A percentile compares a stretch with the other conserved stretches of the same genome.
These are phyloP conservation scores for Halichondria panicea DNA, from an alignment of 37 sponge, comb jelly and placozoan species.

Conservation along the genomic window DNA sequence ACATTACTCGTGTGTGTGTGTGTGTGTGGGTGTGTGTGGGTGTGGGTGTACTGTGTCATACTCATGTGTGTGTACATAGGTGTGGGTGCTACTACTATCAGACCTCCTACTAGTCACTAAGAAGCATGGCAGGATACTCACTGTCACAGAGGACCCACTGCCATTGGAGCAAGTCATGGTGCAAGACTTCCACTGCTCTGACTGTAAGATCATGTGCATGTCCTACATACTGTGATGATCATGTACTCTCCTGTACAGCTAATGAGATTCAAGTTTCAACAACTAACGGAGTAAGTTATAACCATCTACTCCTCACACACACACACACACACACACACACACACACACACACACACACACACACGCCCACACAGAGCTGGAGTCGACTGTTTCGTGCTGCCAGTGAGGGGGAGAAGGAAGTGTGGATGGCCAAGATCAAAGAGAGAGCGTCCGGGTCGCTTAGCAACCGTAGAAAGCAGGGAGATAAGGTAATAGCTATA, in stretches of 20 bases:
- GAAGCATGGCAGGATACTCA: constrained; percentile 31
- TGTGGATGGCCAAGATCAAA: constrained; percentile 40
- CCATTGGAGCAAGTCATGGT: constrained; percentile 38
- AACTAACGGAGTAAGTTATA: constrained; percentile 20
- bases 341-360: constrained; percentile 5
- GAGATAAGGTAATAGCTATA: constrained; percentile 19
- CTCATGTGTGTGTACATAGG: no score
- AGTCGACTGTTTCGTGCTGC: constrained; percentile 18
- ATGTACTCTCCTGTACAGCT: constrained; percentile 8
- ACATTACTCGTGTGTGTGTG: neutral
- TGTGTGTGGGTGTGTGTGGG: neutral
- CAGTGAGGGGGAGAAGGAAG: neutral
- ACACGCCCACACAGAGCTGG: neutral
- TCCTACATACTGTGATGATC: neutral
- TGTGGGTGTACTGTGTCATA: no score
- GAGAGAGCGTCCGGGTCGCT: constrained; percentile 43
- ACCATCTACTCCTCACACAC: neutral
- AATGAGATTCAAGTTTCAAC: constrained; percentile 26
- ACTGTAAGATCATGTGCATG: constrained; percentile 34
- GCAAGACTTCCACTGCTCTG: constrained; percentile 48
- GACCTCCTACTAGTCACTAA: constrained; percentile 69
- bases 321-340: neutral
- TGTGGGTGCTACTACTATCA: constrained; percentile 57
- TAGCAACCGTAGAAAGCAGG: constrained; percentile 5
- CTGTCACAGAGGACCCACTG: constrained; percentile 47